Evolutionary conservation across 2,797 vertebrate species (phyloP), one percentile per base, ranked within the genome.

Genomic region (Microhierax caerulescens): DNA sequence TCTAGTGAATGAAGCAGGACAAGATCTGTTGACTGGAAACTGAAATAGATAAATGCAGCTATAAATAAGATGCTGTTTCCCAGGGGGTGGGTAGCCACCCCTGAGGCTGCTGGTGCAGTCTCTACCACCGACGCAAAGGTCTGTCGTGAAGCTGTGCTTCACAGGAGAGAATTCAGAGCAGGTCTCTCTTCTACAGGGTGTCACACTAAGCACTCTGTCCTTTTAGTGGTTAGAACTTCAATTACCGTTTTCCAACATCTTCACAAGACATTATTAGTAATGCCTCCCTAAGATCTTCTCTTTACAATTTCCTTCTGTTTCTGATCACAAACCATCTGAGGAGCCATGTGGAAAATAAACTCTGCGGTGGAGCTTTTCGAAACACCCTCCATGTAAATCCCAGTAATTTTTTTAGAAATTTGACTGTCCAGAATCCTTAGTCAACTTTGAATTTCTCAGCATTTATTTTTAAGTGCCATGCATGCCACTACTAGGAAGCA

Each of bases 111-210:
- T 78, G 37, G 5, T 53, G 27, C n/a, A 16, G 41, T 53, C n/a
- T 81, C 9, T 22, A 23, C 34, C 53, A 21, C 17, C 0, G 0
- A 20, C 1, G 2, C 1, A 7, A 24, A 0, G 0, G 5, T 54
- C 43, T 78, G 8, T 23, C 10, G 2, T 45, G 50, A 76, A 72
- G 41, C 20, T 18, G 1, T 60, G 54, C 19, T 80, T 60, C 75
- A 41, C 19, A 9, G 6, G 9, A 19, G 18, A 0, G 1, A 73
- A 73, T 47, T 37, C 53, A 34, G 34, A 85, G 19, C 14, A 56
- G 17, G 5, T 51, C 6, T 75, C 4, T 60, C 22, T 81, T 94
- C 78, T 68, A 7, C 27, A 51, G 34, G 18, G 6, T 64, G 17
- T 32, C 27, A 64, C 18, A 45, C 15, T 43, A 45, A 81, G 48